Evolutionary conservation across 2,888 invertebrate species (phyloP), one percentile per base, ranked within the genome.

Genomic region (Desoria tigrina): DNA sequence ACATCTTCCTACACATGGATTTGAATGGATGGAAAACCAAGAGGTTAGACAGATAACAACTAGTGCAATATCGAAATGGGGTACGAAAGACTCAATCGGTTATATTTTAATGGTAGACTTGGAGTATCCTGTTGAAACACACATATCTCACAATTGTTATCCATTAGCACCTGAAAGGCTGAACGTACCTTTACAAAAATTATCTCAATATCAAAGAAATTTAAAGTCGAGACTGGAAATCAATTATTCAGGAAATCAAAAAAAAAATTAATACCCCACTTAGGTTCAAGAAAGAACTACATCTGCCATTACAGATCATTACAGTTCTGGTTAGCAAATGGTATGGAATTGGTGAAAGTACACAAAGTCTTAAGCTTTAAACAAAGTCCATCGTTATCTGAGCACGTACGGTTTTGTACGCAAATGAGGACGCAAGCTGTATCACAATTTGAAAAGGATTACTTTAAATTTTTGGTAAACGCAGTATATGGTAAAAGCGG

Each of bases 401-500:
- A 24, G 2, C 55, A 32, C 45, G 39, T 63, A 26, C 6, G 9
- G n/a, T 37, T 50, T 32, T 49, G 42, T 24, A 50, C 55, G 11
- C 6, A 57, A 49, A 23, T 26, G 28, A 23, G 62, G 39, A 42
- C 50, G 73, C 14, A 53, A 6, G 65, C 70, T 1, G 49, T 11
- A 9, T 51, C 55, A 24, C 24, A 55, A 1, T 67, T 67, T 55
- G 27, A 50, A 42, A 67, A 67, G 21, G 61, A 65, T 21, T 56
- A 65, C 16, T 65, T 55, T 57, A 70, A 70, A 39, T 50, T 66
- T 18, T 2, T 63, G 0, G 45, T 58, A 18, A 70, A 67, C 54
- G 21, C 53, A 0, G 6, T 18, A 18, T 70, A 67, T 63, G 70
- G 70, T 0, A 63, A 64, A 26, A 65, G 42, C n/a, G 56, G 55